Base-by-base conservation (phyloP, 2,888 invertebrate genomes). In the Eristalis tenax region DNA sequence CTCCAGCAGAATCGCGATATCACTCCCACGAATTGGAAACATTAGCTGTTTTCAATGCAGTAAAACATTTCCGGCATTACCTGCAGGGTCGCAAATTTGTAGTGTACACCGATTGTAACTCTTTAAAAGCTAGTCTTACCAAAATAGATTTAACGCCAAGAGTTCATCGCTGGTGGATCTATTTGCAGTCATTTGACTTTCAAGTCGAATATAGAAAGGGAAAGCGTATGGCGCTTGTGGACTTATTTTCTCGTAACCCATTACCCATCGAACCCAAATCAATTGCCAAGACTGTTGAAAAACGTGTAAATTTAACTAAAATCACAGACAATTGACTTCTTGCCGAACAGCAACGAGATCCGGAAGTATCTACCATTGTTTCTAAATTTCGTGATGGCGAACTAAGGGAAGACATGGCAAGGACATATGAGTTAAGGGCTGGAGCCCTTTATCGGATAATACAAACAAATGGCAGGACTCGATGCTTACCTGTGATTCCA, bases 71-170 rank as follows among this genome's bases (percentile, higher is more conserved):
- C n/a, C n/a, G n/a, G n/a, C n/a, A n/a, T n/a, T n/a, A n/a, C n/a
- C n/a, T n/a, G n/a, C n/a, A n/a, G n/a, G n/a, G n/a, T n/a, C n/a
- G n/a, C n/a, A n/a, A n/a, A n/a, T n/a, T n/a, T n/a, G n/a, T n/a
- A n/a, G n/a, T n/a, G n/a, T n/a, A n/a, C n/a, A n/a, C n/a, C n/a
- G n/a, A n/a, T n/a, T 26, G 26, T 70, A 89, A 89, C 59, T 70
- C 70, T n/a, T 38, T 70, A 15, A 70, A 70, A n/a, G 57, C 70
- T 38, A 23, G 22, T 32, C 78, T 43, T 10, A 83, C 15, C n/a
- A 88, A 84, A 61, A 18, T 69, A 1, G 79, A 87, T 43, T 32
- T 88, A 26, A 82, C 82, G 4, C 84, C 86, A 22, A 75, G 83
- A 50, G 73, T 64, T 23, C 35, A 73, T 50, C 63, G 73, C 15